A percentile compares a stretch with the other conserved stretches of the same genome.
Conservation (phyloP, 2,113 vertebrate species). For the Rhinolophus ferrumequinum region DNA sequence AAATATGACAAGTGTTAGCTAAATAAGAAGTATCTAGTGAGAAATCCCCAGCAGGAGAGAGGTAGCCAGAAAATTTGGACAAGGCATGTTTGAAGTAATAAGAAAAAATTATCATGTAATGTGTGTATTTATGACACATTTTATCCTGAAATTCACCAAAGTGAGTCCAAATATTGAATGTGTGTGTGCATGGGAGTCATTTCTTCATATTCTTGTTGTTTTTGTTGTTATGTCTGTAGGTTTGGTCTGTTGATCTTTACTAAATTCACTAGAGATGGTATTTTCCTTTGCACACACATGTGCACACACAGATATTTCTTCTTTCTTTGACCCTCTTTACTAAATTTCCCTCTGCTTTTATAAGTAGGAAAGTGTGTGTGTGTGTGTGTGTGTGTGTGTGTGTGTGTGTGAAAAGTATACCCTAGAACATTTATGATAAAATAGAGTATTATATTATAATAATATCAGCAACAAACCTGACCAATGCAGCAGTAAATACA, state of each 20-base stretch:
- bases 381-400: too few relatives aligned
- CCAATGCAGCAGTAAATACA: neutral
- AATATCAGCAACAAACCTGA: neutral
- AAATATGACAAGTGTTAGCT: accelerated
- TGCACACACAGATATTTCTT: too few relatives aligned
- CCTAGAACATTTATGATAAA: neutral
- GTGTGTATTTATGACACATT: neutral
- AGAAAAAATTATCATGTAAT: neutral
- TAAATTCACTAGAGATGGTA: neutral
- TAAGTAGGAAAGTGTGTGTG: too few relatives aligned
- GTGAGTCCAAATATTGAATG: neutral
- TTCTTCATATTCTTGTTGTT: neutral
- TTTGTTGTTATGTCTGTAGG: neutral
- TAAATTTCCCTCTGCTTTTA: too few relatives aligned
- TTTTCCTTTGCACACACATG: neutral
- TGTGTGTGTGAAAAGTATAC: too few relatives aligned
- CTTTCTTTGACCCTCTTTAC: too few relatives aligned
- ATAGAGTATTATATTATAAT: neutral
- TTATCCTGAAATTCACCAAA: neutral
- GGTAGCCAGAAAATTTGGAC: neutral
- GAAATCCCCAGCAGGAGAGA: neutral
- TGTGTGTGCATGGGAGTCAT: neutral
- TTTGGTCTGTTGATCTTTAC: neutral
- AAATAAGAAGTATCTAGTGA: neutral
- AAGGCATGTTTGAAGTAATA: neutral